These are phyloP conservation scores for Philonicus albiceps DNA, from an alignment of 2,888 invertebrate genomes.

Conservation along the genomic window DNA sequence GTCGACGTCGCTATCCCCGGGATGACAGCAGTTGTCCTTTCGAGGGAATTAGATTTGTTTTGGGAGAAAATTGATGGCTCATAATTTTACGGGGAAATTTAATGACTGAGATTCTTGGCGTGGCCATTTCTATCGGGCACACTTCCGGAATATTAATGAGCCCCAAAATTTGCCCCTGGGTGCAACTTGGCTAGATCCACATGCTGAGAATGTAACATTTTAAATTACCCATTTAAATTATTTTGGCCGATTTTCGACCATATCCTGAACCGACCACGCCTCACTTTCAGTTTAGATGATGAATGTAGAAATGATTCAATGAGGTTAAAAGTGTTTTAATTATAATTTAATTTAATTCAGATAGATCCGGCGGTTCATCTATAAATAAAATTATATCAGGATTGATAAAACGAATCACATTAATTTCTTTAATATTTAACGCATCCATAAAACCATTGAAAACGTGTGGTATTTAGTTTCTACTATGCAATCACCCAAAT, in stretches of 20 bases:
- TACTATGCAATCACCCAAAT: too few relatives aligned
- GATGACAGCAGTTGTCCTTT: constrained; percentile 12
- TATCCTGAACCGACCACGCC: neutral
- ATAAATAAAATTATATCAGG: too few relatives aligned
- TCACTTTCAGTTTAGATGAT: neutral
- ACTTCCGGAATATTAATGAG: constrained; percentile 27
- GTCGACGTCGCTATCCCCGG: neutral
- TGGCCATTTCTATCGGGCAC: constrained; percentile 22
- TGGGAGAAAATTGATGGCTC: constrained; percentile 41
- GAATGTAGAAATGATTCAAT: neutral
- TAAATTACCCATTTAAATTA: constrained; percentile 32
- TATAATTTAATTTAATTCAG: neutral
- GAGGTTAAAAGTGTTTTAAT: neutral
- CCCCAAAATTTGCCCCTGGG: neutral
- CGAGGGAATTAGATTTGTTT: constrained; percentile 40
- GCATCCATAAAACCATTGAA: too few relatives aligned
- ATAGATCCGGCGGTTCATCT: neutral
- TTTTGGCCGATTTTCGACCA: neutral
- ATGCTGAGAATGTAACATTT: constrained; percentile 13
- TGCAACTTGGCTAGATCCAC: neutral
- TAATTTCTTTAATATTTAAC: too few relatives aligned
- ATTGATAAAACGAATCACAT: too few relatives aligned
- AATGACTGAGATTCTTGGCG: constrained; percentile 37
- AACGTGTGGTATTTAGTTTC: too few relatives aligned
- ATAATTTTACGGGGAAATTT: constrained; percentile 40